Conservation (phyloP, 2,888 invertebrate genomes). For the Zygaena filipendulae region DNA sequence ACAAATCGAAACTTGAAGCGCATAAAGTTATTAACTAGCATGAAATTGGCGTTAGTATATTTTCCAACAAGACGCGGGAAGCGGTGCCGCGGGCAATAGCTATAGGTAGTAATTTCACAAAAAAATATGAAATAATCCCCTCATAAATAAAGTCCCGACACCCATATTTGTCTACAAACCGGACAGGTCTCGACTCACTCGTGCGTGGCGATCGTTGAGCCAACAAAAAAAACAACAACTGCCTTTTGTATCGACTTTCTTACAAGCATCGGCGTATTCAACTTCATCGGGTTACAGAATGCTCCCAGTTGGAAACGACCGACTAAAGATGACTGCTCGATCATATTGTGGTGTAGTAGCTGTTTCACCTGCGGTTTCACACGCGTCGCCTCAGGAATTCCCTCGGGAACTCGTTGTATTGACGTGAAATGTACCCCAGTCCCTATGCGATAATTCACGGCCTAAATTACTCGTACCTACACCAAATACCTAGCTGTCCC, state of each 20-base stretch:
- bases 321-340: no score
- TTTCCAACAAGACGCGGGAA: background rate
- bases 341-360: slow-evolving; percentile 13
- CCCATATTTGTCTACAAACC: slow-evolving; percentile 43
- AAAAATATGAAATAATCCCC: slow-evolving; percentile 43
- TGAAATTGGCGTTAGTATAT: background rate
- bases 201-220: slow-evolving; percentile 21
- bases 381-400: no score
- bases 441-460: no score
- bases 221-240: slow-evolving; percentile 14
- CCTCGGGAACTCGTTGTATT: no score
- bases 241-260: slow-evolving; percentile 8
- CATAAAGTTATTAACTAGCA: background rate
- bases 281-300: slow-evolving; percentile 21
- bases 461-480: no score
- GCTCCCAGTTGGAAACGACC: no score
- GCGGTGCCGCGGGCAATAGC: background rate
- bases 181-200: slow-evolving; percentile 29
- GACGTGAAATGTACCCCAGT: no score
- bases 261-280: slow-evolving; percentile 10
- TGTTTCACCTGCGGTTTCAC: no score
- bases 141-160: slow-evolving; percentile 26
- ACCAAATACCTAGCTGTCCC: no score
- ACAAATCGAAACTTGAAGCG: no score
- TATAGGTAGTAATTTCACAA: slow-evolving; percentile 6